Conservation (phyloP, 2,797 vertebrate species). For the Hipposideros larvatus region DNA sequence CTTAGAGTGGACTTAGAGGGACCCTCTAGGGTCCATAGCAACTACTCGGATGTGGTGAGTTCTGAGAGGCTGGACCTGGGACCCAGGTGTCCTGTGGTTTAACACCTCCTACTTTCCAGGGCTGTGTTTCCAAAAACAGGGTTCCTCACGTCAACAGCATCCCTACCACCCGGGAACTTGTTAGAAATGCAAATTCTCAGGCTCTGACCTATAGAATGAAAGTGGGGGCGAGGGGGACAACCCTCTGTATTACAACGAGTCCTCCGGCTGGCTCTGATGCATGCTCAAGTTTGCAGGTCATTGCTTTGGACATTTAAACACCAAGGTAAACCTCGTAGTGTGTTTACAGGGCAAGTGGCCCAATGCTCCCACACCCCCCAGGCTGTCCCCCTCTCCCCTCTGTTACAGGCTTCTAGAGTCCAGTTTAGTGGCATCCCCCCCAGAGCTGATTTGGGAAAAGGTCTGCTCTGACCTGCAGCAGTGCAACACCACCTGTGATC, state of each 20-base stretch:
- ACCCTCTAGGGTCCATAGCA: neutral
- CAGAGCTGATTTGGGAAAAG: neutral
- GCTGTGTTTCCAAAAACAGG: neutral
- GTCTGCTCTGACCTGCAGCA: neutral
- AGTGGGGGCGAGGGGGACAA: neutral
- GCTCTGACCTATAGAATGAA: neutral
- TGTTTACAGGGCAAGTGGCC: neutral
- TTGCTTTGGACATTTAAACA: neutral
- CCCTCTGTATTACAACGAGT: no score
- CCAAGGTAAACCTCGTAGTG: fast-evolving
- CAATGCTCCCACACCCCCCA: no score
- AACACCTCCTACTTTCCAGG: neutral
- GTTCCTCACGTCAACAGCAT: neutral
- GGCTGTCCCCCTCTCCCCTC: fast-evolving
- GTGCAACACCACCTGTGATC: fast-evolving
- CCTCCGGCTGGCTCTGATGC: no score
- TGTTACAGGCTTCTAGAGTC: neutral
- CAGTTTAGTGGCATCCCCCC: neutral
- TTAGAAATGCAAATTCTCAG: neutral
- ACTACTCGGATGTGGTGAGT: neutral
- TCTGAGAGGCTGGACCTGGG: neutral
- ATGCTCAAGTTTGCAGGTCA: neutral
- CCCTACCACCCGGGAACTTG: neutral
- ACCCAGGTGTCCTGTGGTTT: neutral
- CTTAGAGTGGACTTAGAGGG: neutral